These are phyloP conservation scores for Saturnia pavonia DNA, from an alignment of 2,888 invertebrate species.

Conservation along the genomic window DNA sequence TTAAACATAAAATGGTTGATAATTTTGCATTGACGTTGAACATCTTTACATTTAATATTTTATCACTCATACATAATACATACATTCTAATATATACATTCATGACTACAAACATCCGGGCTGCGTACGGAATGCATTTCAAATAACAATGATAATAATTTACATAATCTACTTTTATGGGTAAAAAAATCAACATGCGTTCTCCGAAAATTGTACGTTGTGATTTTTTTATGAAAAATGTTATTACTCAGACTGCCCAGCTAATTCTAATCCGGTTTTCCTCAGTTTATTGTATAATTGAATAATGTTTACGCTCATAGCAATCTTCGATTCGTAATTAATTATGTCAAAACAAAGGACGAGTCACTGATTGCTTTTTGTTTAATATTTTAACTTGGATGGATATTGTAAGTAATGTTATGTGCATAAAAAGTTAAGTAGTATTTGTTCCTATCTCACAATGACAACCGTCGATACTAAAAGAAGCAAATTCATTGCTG, in stretches of 20 bases:
- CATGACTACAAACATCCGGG: neutral
- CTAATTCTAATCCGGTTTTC: neutral
- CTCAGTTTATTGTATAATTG: neutral
- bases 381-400: too few relatives aligned
- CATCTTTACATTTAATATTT: conserved; percentile 1
- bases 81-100: neutral
- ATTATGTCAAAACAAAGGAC: too few relatives aligned
- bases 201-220: neutral
- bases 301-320: neutral
- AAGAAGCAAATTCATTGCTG: neutral
- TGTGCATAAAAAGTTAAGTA: neutral
- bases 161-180: neutral
- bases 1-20: conserved; percentile 29
- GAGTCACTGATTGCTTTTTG: too few relatives aligned
- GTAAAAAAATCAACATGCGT: neutral
- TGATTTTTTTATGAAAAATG: neutral
- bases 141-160: neutral
- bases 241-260: neutral
- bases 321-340: neutral
- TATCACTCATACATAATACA: neutral
- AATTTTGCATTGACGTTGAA: conserved; percentile 4
- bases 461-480: neutral
- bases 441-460: neutral
- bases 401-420: too few relatives aligned
- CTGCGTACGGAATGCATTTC: neutral